Base-by-base conservation (phyloP, 2,888 invertebrate genomes). In the Nycteola revayana region DNA sequence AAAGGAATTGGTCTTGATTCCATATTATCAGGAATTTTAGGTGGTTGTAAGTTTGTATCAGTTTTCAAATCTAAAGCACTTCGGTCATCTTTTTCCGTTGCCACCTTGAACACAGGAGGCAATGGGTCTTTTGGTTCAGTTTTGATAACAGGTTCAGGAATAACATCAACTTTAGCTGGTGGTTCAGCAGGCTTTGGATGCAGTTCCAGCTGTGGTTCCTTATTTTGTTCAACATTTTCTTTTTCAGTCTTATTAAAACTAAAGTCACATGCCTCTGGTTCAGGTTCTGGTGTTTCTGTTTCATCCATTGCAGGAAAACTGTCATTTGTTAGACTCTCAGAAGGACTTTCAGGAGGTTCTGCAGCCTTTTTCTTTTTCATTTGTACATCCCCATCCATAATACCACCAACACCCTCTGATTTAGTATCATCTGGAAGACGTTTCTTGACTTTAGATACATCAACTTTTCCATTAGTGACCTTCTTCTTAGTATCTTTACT, bases 281-380 rank as follows among this genome's bases (percentile, higher is more conserved):
- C 89, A 17, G 84, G 77, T 40, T 89, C 89, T 37, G 87, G 86
- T 54, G 80, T 88, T 54, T 92, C 93, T 42, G 90, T 89, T 60
- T 92, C 92, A 70, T 94, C 94, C 80, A 94, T 92, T 28, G 94
- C 92, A 24, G 96, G 94, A 61, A 95, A 95, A 62, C 95, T 95
- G 67, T 95, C 96, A 46, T 95, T 95, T 26, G 95, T 95, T 42
- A 95, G 91, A 68, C 95, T 96, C 68, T 94, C 94, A 24, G 94
- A 93, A 7, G 96, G 96, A 82, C 96, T 96, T 65, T 94, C 92
- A 7, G 92, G 90, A 37, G 90, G 83, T 44, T 92, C 91, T 29
- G 65, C 78, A 32, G 80, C 68, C 53, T 76, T 82, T 59, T 84
- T 88, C 76, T 89, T 89, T 60, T 89, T 89, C 90, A 91, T 75